Evolutionary conservation across 1,140 invertebrate genomes (phyloP), one percentile per base, ranked within the genome.

Genomic region (Trinorchestia longiramus): DNA sequence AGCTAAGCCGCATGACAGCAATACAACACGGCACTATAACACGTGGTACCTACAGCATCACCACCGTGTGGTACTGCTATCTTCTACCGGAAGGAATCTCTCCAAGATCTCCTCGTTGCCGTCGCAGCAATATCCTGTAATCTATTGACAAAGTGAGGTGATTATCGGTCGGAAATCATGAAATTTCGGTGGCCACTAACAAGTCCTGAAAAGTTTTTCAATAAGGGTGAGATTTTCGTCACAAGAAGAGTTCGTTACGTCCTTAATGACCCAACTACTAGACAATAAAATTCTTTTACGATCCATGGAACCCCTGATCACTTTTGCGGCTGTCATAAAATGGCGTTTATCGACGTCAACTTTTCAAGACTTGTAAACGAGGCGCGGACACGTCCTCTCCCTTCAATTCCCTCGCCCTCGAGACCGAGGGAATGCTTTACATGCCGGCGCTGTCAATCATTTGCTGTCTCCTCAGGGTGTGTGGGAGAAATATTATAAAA

Each of bases 231-330:
- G 92, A 94, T 94, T 94, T 44, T 94, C 43, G 92, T 94, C 43
- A 94, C 92, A 40, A 47, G 43, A 44, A 11, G 92, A 94, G 92
- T 94, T 94, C 44, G 92, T 47, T 23, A 45, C 92, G 43, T 45
- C 44, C 92, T 94, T 45, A 94, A 94, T 94, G 92, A 94, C 92
- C 92, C 92, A 94, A 94, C 92, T 94, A 94, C 92, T 94, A 42
- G 92, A 44, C 92, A 94, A 94, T 94, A 94, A 94, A 94, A 94
- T 94, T 94, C 92, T 94, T 94, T 94, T 94, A 94, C 44, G 92
- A 94, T 94, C 92, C 92, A 94, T 94, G 43, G 92, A 94, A 94
- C 92, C 92, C 43, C 92, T 94, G 92, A 94, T 94, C 92, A 94
- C 92, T 94, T 94, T 44, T 44, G 92, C 92, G 92, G 44, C 43